Conservation (phyloP, 2,113 vertebrate genomes). For the Amblyornis subalaris region DNA sequence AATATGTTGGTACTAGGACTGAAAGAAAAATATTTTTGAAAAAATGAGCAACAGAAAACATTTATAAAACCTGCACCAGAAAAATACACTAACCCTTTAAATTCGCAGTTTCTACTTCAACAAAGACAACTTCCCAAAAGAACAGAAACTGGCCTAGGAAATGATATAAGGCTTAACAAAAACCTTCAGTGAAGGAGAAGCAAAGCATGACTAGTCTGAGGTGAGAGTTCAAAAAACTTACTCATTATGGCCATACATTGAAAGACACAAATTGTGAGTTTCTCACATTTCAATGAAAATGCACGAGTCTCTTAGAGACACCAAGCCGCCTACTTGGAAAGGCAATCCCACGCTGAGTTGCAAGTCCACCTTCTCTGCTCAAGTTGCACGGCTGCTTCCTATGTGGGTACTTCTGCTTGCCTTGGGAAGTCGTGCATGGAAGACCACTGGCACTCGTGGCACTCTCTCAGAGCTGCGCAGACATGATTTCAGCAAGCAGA, state of each 20-base stretch:
- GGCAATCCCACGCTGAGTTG: fast-evolving
- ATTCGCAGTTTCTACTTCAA: neutral
- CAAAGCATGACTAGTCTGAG: neutral
- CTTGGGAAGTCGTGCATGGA: fast-evolving
- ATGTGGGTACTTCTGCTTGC: fast-evolving
- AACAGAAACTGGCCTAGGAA: neutral
- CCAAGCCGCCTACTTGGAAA: neutral
- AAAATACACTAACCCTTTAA: neutral
- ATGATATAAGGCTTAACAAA: neutral
- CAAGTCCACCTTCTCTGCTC: neutral
- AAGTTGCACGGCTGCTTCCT: neutral
- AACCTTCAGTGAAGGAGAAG: neutral
- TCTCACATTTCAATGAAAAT: neutral
- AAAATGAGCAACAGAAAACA: neutral
- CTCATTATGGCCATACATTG: neutral
- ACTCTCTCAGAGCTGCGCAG: neutral
- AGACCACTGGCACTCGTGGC: neutral
- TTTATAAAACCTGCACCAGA: neutral
- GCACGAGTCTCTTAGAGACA: fast-evolving
- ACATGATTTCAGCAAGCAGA: neutral
- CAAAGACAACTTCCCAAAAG: neutral
- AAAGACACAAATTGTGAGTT: neutral
- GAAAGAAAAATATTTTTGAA: neutral
- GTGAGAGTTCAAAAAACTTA: neutral
- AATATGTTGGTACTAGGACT: neutral